Percentiles rank a stretch among this genome's conserved stretches.
These are phyloP conservation scores for Scophthalmus maximus DNA, from an alignment of 2,113 vertebrate genomes.

Conservation along the genomic window DNA sequence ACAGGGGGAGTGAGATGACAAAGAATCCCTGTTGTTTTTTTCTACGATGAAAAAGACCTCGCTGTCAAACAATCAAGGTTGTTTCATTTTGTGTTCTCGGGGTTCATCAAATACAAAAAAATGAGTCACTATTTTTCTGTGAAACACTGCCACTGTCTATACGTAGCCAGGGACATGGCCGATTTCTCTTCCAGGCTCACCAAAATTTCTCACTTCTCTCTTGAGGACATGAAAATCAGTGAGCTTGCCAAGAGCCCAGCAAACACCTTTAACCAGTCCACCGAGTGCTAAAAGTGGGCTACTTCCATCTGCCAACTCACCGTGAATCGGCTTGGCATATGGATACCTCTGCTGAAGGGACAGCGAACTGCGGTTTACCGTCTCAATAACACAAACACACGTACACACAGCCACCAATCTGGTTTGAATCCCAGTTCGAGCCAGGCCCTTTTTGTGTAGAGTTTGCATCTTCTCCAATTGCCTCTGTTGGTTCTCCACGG, in stretches of 20 bases:
- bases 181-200: not conserved
- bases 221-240: conserved; percentile 24
- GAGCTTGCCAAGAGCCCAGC: conserved; percentile 30
- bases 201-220: conserved; percentile 33
- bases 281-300: conserved; percentile 50
- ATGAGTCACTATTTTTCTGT: not conserved
- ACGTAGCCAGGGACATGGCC: conserved; percentile 4
- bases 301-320: conserved; percentile 45
- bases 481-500: no score
- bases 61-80: not conserved
- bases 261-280: conserved; percentile 54
- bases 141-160: not conserved
- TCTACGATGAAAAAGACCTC: conserved; percentile 6
- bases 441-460: no score
- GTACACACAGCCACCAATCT: no score
- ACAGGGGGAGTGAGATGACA: not conserved
- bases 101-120: not conserved
- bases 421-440: no score
- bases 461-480: no score
- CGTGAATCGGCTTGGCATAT: conserved; percentile 32
- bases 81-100: not conserved
- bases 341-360: conserved; percentile 13
- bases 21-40: not conserved
- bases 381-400: conserved; percentile 5
- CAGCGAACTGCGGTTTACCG: not conserved